These are phyloP conservation scores for Channa striata DNA, from an alignment of 2,797 vertebrate species.

Conservation along the genomic window DNA sequence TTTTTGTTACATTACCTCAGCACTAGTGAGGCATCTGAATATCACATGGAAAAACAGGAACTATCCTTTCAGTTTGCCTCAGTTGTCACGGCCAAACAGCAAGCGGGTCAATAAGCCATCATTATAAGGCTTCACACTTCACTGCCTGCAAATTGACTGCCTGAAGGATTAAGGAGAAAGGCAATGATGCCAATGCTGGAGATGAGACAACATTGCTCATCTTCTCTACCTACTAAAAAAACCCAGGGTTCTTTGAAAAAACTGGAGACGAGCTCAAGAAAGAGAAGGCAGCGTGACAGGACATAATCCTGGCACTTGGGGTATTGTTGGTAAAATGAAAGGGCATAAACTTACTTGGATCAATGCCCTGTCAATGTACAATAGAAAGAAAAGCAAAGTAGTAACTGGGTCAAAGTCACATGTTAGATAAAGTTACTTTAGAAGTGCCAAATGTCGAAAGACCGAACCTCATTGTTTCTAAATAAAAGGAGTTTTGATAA, in stretches of 20 bases:
- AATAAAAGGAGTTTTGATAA: too few relatives aligned
- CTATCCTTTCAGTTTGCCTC: constrained; percentile 74
- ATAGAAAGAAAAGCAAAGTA: constrained; percentile 25
- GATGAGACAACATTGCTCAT: constrained; percentile 84
- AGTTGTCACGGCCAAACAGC: constrained; percentile 80
- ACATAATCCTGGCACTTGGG: constrained; percentile 71
- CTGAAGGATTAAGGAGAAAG: constrained; percentile 87
- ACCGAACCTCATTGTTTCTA: too few relatives aligned
- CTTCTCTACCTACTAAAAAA: constrained; percentile 76
- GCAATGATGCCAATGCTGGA: constrained; percentile 79
- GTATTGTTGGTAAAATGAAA: constrained; percentile 54
- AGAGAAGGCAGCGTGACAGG: constrained; percentile 51
- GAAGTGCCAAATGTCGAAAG: too few relatives aligned
- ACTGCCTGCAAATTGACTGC: constrained; percentile 87
- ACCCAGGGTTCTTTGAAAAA: constrained; percentile 56
- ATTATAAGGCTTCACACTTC: constrained; percentile 87
- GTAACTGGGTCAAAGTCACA: constrained; percentile 45
- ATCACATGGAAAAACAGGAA: constrained; percentile 66
- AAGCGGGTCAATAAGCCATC: constrained; percentile 89
- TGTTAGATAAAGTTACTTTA: constrained; percentile 3
- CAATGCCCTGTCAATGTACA: constrained; percentile 47
- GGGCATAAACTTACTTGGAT: constrained; percentile 59
- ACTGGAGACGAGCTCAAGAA: constrained; percentile 40
- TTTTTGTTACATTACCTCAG: constrained; percentile 51
- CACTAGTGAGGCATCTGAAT: constrained; percentile 58